Conservation (phyloP, 2,888 invertebrate species). For the Adela reaumurella region DNA sequence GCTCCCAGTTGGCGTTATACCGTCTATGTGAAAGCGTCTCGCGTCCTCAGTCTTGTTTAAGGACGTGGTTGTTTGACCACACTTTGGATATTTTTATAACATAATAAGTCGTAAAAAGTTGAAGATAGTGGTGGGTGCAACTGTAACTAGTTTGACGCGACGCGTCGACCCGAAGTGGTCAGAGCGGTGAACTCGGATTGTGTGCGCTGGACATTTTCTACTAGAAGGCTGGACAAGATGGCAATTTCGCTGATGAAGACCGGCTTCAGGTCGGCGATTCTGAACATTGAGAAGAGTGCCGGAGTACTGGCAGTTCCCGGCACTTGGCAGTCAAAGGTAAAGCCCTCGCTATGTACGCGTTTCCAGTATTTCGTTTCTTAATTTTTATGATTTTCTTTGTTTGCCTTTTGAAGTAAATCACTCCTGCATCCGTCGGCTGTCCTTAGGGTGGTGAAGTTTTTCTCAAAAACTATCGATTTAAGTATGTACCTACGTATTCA, state of each 20-base stretch:
- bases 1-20: neutral
- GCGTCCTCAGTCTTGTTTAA: no score
- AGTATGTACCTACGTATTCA: no score
- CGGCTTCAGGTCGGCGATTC: constrained; percentile 29
- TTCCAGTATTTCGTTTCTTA: no score
- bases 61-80: neutral
- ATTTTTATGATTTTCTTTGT: no score
- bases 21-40: neutral
- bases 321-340: constrained; percentile 11
- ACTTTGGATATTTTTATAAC: neutral
- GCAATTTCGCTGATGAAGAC: constrained; percentile 42
- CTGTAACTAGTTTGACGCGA: neutral
- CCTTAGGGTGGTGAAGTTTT: no score
- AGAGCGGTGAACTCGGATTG: neutral
- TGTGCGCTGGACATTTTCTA: neutral
- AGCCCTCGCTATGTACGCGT: no score
- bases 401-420: no score
- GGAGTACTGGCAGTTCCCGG: constrained; percentile 27
- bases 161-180: no score
- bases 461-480: no score
- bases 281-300: constrained; percentile 34
- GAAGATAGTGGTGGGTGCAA: neutral
- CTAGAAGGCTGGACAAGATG: constrained; percentile 24
- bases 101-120: neutral
- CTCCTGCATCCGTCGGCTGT: no score